A percentile compares a stretch with the other conserved stretches of the same genome.
Conservation (phyloP, 2,113 vertebrate species). For the Xenus cinereus region DNA sequence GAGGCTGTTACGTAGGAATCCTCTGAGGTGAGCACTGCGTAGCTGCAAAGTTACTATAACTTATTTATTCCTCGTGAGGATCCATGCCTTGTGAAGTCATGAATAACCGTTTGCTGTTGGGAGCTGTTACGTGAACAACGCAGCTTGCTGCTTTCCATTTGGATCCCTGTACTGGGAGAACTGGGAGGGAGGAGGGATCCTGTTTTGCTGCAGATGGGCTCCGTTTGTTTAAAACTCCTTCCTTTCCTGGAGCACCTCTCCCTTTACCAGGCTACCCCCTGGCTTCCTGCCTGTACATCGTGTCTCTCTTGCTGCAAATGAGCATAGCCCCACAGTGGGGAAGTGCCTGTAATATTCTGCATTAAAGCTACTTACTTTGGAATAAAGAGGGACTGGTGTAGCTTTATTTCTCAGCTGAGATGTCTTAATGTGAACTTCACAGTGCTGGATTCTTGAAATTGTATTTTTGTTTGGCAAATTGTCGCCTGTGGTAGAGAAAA, state of each 20-base stretch:
- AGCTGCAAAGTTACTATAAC: not conserved
- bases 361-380: not conserved
- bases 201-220: not conserved
- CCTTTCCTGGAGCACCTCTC: not conserved
- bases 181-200: not conserved
- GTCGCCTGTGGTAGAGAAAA: not conserved
- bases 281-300: not conserved
- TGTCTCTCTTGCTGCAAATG: not conserved
- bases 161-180: not conserved
- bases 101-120: accelerated
- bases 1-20: not conserved
- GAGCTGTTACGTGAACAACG: not conserved
- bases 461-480: not conserved
- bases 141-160: not conserved
- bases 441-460: not conserved
- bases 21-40: not conserved
- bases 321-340: not conserved
- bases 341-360: not conserved
- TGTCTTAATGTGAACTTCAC: not conserved
- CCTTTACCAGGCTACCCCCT: not conserved
- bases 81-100: accelerated
- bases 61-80: not conserved
- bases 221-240: not conserved
- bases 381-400: not conserved
- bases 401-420: not conserved